Evolutionary conservation across 2,888 invertebrate genomes (phyloP).

Genomic region (Orthosia incerta): DNA sequence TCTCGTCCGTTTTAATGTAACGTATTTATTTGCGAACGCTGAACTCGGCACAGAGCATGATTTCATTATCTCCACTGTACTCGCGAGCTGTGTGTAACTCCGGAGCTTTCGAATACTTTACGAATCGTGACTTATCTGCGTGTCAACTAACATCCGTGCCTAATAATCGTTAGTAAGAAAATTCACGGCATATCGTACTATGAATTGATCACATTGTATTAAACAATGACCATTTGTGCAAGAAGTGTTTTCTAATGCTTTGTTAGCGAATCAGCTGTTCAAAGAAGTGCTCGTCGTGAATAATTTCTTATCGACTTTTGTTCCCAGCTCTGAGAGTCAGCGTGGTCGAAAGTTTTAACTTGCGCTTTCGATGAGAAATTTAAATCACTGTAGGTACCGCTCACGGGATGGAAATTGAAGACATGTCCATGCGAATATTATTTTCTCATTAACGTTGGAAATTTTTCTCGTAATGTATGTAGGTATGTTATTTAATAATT

Average conservation of each 20-base stretch:
- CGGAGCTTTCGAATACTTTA: conserved; percentile 65
- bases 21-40: conserved; percentile 60
- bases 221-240: conserved; percentile 68
- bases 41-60: conserved; percentile 60
- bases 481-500: conserved; percentile 32
- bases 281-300: conserved; percentile 65
- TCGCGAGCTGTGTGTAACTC: conserved; percentile 24
- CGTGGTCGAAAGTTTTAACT: conserved; percentile 69
- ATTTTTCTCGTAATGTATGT: conserved; percentile 41
- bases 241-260: conserved; percentile 66
- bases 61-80: conserved; percentile 58
- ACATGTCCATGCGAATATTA: conserved; percentile 59
- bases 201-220: conserved; percentile 66
- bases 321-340: conserved; percentile 54
- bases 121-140: conserved; percentile 65
- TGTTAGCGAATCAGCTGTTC: conserved; percentile 66
- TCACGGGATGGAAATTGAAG: conserved; percentile 54
- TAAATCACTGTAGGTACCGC: conserved; percentile 44
- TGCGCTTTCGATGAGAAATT: conserved; percentile 72
- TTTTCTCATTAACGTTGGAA: conserved; percentile 59
- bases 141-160: conserved; percentile 60
- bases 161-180: conserved; percentile 60
- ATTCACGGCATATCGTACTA: conserved; percentile 63
- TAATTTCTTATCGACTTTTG: conserved; percentile 65
- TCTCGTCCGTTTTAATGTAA: conserved; percentile 60